Percentiles rank a stretch among this genome's conserved stretches.
phyloP scores from a whole-genome alignment of 1,140 invertebrate genomes.

The Ceratina australensis region DNA sequence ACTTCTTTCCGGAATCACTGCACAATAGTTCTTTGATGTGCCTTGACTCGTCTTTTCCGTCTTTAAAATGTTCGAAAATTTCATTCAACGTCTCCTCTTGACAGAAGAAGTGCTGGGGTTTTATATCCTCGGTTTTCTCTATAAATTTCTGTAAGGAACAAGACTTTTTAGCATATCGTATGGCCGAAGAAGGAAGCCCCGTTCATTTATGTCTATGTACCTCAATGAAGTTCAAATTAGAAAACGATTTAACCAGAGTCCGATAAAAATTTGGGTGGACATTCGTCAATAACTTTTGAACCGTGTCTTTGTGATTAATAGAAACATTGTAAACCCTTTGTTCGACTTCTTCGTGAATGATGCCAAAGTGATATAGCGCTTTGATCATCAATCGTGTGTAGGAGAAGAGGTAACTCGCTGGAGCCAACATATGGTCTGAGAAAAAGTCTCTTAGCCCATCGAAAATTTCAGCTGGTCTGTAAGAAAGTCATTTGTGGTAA shows the following conservation, averaged over 20 bases:
- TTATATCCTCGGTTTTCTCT: constrained; percentile 29
- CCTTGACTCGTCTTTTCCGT: constrained; percentile 61
- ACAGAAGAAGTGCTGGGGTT: constrained; percentile 77
- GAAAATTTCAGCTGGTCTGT: constrained; percentile 63
- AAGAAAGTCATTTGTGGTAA: background rate
- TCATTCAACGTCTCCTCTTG: constrained; percentile 74
- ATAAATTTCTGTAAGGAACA: constrained; percentile 58
- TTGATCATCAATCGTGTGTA: constrained; percentile 64
- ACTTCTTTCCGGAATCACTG: constrained; percentile 77
- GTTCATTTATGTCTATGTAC: constrained; percentile 23
- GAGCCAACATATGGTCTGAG: constrained; percentile 64
- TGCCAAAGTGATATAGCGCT: constrained; percentile 68
- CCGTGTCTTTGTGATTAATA: constrained; percentile 60
- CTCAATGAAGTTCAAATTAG: constrained; percentile 64
- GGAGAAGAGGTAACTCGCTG: constrained; percentile 64
- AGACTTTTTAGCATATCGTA: background rate
- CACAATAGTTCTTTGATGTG: constrained; percentile 76
- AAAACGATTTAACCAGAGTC: constrained; percentile 65
- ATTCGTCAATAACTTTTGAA: constrained; percentile 65
- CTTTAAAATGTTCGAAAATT: constrained; percentile 76
- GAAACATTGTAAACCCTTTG: constrained; percentile 64
- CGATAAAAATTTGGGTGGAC: constrained; percentile 66
- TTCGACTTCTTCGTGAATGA: constrained; percentile 66
- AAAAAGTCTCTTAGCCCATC: constrained; percentile 65
- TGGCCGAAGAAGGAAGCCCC: background rate